Base-by-base conservation (phyloP, 2,888 invertebrate genomes). In the Scaptomyza cyrtandrae region DNA sequence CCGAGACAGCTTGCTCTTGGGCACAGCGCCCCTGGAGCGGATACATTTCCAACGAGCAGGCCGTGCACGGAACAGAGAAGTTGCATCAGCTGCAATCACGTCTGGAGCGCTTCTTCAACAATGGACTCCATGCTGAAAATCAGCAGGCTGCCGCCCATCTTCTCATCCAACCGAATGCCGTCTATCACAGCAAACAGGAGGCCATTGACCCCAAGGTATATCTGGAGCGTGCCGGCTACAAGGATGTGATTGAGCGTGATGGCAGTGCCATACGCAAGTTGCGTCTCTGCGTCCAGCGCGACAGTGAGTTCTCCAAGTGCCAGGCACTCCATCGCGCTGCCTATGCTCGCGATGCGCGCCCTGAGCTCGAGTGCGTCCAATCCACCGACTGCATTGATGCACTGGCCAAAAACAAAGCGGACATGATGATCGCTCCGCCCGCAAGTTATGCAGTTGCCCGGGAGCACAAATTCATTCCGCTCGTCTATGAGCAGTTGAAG, bases 11-110 rank as follows among this genome's bases (percentile, higher is more conserved):
- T 1, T 97, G 97, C 88, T 94, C 95, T 0, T 97, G 97, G 97
- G 97, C 97, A 0, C 96, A 96, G 0, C 93, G 97, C 64, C 97
- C 97, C n/a, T 97, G 97, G 96, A 96, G 95, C 88, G 96, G 96
- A 11, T 94, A 95, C 79, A 93, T 96, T 89, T 95, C 95, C 6
- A 96, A 96, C 86, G 94, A 94, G 11, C 95, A 94, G 63, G 75
- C 86, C 10, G 91, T 91, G 1, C 89, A 80, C 16, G 90, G 89
- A 5, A 64, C 83, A 1, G 76, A 90, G 44, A 76, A 89, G n/a
- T 67, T 92, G 33, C 85, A 90, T 35, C 84, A 89, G 49, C 72
- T 92, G 48, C 92, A 92, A 73, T 64, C 78, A n/a, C 90, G 92
- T 31, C 71, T 92, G 14, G 90, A 90, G 58, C 88, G 87, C 29